Evolutionary conservation across 2,797 vertebrate species (phyloP), one percentile per base, ranked within the genome.

Genomic region (Scleropages formosus): DNA sequence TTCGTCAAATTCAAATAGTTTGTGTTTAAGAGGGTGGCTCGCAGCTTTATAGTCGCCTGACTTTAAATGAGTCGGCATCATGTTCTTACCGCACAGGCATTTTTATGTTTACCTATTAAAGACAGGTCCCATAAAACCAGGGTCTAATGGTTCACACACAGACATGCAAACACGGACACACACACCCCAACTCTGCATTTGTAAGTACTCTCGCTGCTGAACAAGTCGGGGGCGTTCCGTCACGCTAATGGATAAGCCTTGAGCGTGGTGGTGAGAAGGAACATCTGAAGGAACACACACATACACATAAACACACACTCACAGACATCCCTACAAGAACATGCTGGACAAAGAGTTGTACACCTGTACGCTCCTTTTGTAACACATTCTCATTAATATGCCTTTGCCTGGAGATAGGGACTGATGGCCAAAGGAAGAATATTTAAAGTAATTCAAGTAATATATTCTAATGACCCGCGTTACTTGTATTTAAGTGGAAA

Each of bases 91-190:
- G 78, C 75, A 81, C 69, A 82, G 67, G 61, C 58, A 80, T 84
- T 81, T 80, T 80, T 75, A 80, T 80, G 75, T 72, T 67, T 63
- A 78, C 76, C 75, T 79, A 83, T 81, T 78, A 84, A 78, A 81
- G 31, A 77, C 68, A 66, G 62, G 44, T 75, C 67, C 66, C 66
- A 77, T 83, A 79, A 84, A 83, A 82, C 39, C 67, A 39, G 64
- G 3, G 39, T 8, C 62, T 79, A 78, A 80, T 81, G 71, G 72
- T 74, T 76, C 47, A 39, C 39, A 58, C 39, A 62, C 58, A 74
- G 69, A 70, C 53, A 64, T 49, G 60, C 68, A 73, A 11, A 76
- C 53, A 10, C 46, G n/a, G 47, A 49, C 68, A 62, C 13, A 44
- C 58, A 74, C 39, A 13, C 18, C 49, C 18, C 15, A 22, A 67